Evolutionary conservation across 2,797 vertebrate species (phyloP).

Genomic region (Dendrocincla tyrannina): DNA sequence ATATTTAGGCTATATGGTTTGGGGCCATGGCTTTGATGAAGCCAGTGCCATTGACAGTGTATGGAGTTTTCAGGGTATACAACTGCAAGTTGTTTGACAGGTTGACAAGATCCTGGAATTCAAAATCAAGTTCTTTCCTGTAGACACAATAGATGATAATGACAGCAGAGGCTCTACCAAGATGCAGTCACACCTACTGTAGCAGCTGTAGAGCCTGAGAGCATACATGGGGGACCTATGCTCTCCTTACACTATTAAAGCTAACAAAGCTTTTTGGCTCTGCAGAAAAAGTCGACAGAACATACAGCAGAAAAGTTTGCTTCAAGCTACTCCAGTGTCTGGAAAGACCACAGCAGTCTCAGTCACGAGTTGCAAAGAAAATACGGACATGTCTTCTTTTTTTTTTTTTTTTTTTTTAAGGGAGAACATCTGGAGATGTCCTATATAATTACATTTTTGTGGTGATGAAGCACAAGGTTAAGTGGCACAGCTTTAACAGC

Average conservation of each 20-base stretch:
- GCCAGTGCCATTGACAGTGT: background rate
- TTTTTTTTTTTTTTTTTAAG: background rate
- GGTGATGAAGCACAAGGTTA: constrained; percentile 11
- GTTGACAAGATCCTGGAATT: background rate
- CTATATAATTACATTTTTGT: background rate
- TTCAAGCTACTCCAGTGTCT: background rate
- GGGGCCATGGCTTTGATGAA: background rate
- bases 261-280: background rate
- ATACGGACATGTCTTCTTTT: background rate
- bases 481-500: background rate
- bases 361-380: background rate
- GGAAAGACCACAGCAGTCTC: background rate
- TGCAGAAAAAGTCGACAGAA: background rate
- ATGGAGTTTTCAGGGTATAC: background rate
- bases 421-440: constrained; percentile 36
- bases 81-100: background rate
- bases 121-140: background rate
- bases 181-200: background rate
- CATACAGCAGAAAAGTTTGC: background rate
- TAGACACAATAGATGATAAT: background rate
- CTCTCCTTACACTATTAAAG: background rate
- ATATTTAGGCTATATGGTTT: background rate
- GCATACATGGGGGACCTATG: background rate
- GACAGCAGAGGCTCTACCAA: background rate
- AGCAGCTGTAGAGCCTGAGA: background rate